A percentile compares a stretch with the other conserved stretches of the same genome.
Conservation (phyloP, 2,888 invertebrate species). For the Autographa pulchrina region DNA sequence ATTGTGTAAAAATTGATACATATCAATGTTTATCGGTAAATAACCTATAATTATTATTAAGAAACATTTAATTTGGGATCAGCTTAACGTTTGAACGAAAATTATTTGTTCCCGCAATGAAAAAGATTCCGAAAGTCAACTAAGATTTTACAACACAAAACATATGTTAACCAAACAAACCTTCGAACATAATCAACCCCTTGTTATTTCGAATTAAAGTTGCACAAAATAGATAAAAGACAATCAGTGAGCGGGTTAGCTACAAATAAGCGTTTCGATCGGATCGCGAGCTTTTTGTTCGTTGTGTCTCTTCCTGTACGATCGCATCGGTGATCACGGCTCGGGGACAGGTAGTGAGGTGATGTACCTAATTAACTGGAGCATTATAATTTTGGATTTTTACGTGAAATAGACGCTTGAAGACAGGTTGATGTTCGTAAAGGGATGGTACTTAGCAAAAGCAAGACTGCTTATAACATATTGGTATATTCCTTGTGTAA, state of each 20-base stretch:
- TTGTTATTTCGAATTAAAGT: constrained; percentile 54
- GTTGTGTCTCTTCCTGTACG: constrained; percentile 70
- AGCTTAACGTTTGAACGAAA: not conserved
- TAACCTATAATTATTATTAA: too few species aligned
- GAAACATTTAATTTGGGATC: too few species aligned
- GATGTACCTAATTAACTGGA: constrained; percentile 47
- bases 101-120: not conserved
- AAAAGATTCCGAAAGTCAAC: not conserved
- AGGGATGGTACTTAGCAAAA: too few species aligned
- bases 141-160: constrained; percentile 13
- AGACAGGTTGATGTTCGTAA: too few species aligned
- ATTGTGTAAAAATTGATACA: too few species aligned
- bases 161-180: constrained; percentile 20
- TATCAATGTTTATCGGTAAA: too few species aligned
- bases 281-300: constrained; percentile 68
- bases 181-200: constrained; percentile 34
- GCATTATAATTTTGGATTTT: not conserved
- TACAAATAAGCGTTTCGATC: constrained; percentile 69
- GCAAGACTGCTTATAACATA: too few species aligned
- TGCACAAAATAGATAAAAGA: constrained; percentile 52
- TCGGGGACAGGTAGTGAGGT: constrained; percentile 13
- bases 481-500: too few species aligned
- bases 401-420: too few species aligned
- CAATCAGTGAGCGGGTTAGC: constrained; percentile 54
- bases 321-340: constrained; percentile 69